These are phyloP conservation scores for Drosophila infuscata DNA, from an alignment of 2,888 invertebrate genomes.

Conservation along the genomic window DNA sequence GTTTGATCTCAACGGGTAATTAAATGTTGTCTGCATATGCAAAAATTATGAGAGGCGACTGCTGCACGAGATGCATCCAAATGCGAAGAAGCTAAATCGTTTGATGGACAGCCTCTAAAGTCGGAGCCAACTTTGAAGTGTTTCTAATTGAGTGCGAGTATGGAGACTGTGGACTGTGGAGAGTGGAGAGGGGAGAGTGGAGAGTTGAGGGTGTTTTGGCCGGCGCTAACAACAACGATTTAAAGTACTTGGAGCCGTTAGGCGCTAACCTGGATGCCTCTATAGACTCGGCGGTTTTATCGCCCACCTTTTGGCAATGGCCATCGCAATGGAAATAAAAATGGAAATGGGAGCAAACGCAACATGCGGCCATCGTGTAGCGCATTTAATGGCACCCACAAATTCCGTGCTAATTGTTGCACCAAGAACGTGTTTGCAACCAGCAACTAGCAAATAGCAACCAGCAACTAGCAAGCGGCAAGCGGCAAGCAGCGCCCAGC, in stretches of 20 bases:
- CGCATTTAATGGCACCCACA: constrained; percentile 80
- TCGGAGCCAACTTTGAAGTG: constrained; percentile 70
- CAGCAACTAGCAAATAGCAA: background rate
- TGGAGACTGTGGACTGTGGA: constrained; percentile 8
- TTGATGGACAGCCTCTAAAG: constrained; percentile 46
- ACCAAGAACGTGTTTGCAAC: constrained; percentile 67
- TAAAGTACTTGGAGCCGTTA: constrained; percentile 38
- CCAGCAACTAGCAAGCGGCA: background rate
- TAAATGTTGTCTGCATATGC: constrained; percentile 73
- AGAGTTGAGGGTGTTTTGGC: constrained; percentile 9
- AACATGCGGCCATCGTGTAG: constrained; percentile 75
- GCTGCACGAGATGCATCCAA: constrained; percentile 39
- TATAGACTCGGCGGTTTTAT: constrained; percentile 50
- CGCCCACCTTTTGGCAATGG: constrained; percentile 57
- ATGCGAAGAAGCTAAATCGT: constrained; percentile 25
- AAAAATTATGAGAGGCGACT: constrained; percentile 45
- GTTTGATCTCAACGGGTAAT: constrained; percentile 83
- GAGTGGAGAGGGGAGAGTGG: background rate
- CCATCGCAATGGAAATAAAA: constrained; percentile 57
- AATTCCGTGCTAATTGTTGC: constrained; percentile 81
- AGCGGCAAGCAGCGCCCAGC: constrained; percentile 12
- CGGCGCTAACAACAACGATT: constrained; percentile 39
- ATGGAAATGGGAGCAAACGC: constrained; percentile 56
- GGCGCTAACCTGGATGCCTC: constrained; percentile 10
- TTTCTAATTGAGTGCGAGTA: constrained; percentile 60